Evolutionary conservation across 2,888 invertebrate species (phyloP), one percentile per base, ranked within the genome.

Genomic region (Latrodectus hesperus): DNA sequence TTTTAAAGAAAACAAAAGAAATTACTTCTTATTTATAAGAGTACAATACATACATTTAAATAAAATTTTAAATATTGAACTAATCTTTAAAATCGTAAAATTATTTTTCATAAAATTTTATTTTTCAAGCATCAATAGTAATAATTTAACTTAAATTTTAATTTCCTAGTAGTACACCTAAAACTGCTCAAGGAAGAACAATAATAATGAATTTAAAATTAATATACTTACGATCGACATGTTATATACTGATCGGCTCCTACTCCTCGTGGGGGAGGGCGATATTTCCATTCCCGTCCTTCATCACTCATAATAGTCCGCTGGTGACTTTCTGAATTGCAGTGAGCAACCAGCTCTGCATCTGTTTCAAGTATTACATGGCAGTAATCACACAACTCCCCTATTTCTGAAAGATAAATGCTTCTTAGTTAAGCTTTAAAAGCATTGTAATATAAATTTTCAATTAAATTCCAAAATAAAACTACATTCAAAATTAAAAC

Each of bases 261-360:
- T 89, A 94, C 94, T 9, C 95, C 95, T 84, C 95, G 93, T 49
- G 95, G 95, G 60, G 95, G 95, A 10, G 95, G 94, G 73, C 95
- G 92, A 93, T 94, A 95, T 90, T 94, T 94, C 95, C 95, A 95
- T 90, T 95, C 94, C 53, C 94, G 93, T 91, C 94, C 95, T 92
- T 95, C 95, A 92, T 95, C 95, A 12, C 95, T 95, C 94, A 95
- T 95, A 89, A 95, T 94, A 90, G 94, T 94, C 90, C 93, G 94
- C 91, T 94, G 94, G 92, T 95, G 95, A 10, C 90, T 90, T 85
- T 91, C 91, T 78, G 91, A 91, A 67, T 91, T 90, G 77, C 91
- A 92, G 88, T 92, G 92, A 11, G 78, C 71, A 14, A 68, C 17
- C 55, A 89, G 53, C 55, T 89, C 89, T 6, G 70, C 65, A 26